Evolutionary conservation across 2,113 vertebrate genomes (phyloP), one percentile per base, ranked within the genome.

Genomic region (Beaufortia kweichowensis): DNA sequence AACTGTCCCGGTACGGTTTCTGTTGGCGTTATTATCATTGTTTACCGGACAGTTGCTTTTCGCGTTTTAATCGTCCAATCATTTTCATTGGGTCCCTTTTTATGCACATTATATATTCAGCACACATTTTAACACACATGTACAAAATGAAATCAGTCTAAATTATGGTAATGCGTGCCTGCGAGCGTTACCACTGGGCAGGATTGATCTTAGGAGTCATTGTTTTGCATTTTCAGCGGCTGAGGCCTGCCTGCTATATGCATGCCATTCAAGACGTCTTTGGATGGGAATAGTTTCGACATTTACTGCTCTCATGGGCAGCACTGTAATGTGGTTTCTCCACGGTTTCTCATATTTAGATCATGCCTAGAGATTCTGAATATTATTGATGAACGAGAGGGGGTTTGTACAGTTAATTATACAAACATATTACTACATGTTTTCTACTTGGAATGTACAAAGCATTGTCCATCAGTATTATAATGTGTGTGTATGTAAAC

Each of bases 361-460:
- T 84, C 85, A 85, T 78, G 78, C 82, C 84, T 83, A 83, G 81
- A 86, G 80, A 89, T 76, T 79, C 70, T 57, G 80, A 85, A 82
- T 75, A 70, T 84, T 85, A 85, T 82, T 77, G 84, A 85, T 31
- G 86, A 85, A 71, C 55, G 81, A 77, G 70, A 68, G 48, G 6
- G 53, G 65, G 57, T 91, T 91, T 91, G 91, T 91, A 90, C 87
- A 91, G 86, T 83, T 83, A 84, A 85, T 88, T 84, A 87, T 91
- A 86, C 83, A 88, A 85, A 86, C 87, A 89, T 86, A 85, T 77
- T 88, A 85, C 86, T 87, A 87, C 85, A 85, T 88, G 86, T 87
- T 91, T 91, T 90, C 86, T 91, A 92, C 88, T 87, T 86, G 86
- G 89, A 85, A 83, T 91, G 88, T 91, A 88, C 90, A 90, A 88